Percentiles rank a stretch among this genome's conserved stretches.
These are phyloP conservation scores for Pleuronectes platessa DNA, from an alignment of 2,113 vertebrate genomes.

Conservation along the genomic window DNA sequence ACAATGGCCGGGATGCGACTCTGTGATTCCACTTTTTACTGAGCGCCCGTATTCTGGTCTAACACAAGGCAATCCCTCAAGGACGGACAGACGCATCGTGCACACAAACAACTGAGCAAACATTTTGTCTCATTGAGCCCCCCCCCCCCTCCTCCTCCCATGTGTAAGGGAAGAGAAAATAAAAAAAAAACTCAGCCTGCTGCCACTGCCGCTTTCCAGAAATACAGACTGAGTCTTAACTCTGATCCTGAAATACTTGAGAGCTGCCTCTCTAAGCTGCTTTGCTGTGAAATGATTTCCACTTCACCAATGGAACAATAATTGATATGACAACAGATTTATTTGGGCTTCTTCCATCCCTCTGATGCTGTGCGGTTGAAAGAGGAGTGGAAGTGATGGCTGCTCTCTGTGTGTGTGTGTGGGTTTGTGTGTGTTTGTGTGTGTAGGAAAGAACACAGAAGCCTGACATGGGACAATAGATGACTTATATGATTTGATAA, in stretches of 20 bases:
- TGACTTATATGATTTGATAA: constrained; percentile 27
- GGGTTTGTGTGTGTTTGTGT: not conserved
- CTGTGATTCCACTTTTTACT: not conserved
- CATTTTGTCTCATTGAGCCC: constrained; percentile 58
- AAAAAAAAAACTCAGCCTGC: constrained; percentile 34
- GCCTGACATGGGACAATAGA: constrained; percentile 4
- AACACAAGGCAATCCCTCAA: constrained; percentile 35
- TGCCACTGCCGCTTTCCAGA: constrained; percentile 62
- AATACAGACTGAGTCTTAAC: constrained; percentile 74
- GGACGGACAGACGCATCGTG: constrained; percentile 23
- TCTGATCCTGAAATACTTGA: constrained; percentile 75
- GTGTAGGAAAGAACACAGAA: constrained; percentile 9
- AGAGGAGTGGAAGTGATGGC: constrained; percentile 41
- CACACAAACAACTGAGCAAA: constrained; percentile 39
- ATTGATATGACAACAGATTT: constrained; percentile 85
- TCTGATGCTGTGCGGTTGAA: constrained; percentile 53
- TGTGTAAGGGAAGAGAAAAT: constrained; percentile 1
- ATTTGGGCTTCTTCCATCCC: constrained; percentile 66
- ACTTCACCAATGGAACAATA: constrained; percentile 80
- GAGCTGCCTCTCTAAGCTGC: constrained; percentile 79
- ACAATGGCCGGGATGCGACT: not conserved
- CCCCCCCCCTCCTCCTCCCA: constrained; percentile 39
- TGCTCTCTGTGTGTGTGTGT: not conserved
- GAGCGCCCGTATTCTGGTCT: constrained; percentile 4
- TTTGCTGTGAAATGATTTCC: constrained; percentile 80